Base-by-base conservation (phyloP, 1,140 invertebrate species). In the Rhagoletis pomonella region DNA sequence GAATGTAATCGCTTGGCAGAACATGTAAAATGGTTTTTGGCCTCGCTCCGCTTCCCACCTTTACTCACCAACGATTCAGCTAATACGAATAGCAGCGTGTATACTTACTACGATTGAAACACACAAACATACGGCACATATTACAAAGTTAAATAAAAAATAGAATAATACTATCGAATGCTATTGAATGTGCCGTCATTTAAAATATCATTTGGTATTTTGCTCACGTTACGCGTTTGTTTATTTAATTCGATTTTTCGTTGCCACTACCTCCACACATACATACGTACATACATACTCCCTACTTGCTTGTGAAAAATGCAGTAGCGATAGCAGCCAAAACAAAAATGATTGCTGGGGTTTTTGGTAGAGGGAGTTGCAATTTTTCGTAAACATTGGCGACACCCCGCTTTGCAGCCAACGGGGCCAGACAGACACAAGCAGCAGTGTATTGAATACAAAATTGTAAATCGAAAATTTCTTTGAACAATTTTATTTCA, bases 191-290 rank as follows among this genome's bases (percentile, higher is more conserved):
- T 19, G 67, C 58, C 55, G 85, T 59, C 85, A 86, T 88, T 86
- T 88, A 86, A 73, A 86, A 86, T 88, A 84, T 62, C 65, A 86
- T 88, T 88, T 87, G 64, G 67, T 64, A 88, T 62, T 88, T 88
- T 85, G 86, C 47, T 88, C 88, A 88, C 88, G 88, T 87, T 88
- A 85, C 77, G 85, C 86, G 86, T 87, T 88, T 88, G 88, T 88
- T 88, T 88, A 88, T 88, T 88, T 87, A 88, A 88, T 88, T 88
- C 88, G 88, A 88, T 88, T 88, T 88, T 73, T 87, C 67, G 87
- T 85, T 85, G 44, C 60, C 87, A 59, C 87, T 19, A 64, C 44
- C 42, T 19, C 29, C 2, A 42, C 7, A 59, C 77, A 65, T 47
- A 9, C 29, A n/a, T 62, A 14, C 1, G 1, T 81, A 17, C 86